Evolutionary conservation across 2,797 vertebrate species (phyloP).

Genomic region (Apogon hyalosoma): DNA sequence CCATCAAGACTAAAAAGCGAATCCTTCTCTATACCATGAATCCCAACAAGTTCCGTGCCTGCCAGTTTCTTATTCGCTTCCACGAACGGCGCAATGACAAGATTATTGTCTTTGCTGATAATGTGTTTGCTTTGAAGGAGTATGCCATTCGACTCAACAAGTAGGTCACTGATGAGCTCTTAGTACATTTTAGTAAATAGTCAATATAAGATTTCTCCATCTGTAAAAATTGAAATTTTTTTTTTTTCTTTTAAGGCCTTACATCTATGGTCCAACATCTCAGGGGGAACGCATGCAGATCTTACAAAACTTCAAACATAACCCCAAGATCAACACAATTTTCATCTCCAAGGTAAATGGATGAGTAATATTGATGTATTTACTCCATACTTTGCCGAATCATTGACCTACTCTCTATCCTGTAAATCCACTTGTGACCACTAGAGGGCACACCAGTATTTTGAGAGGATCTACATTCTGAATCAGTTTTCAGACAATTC

Average conservation of each 20-base stretch:
- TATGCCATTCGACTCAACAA: constrained; percentile 96
- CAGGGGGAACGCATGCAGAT: constrained; percentile 99
- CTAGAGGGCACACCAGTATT: not conserved
- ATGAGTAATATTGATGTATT: not conserved
- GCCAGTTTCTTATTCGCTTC: constrained; percentile 98
- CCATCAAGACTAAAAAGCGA: constrained; percentile 97
- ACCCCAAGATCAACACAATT: constrained; percentile 99
- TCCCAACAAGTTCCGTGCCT: constrained; percentile 98
- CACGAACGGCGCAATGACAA: constrained; percentile 99
- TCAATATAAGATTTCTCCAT: not conserved
- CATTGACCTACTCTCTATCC: not conserved
- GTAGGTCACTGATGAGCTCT: constrained; percentile 74
- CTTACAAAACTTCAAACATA: constrained; percentile 98
- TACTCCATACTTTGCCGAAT: not conserved
- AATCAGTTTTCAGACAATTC: too few species aligned
- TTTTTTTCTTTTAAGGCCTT: constrained; percentile 84
- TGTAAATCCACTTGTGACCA: constrained; percentile 2
- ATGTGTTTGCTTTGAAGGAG: constrained; percentile 97
- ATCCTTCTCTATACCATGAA: constrained; percentile 99
- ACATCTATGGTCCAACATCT: constrained; percentile 97
- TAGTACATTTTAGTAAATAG: not conserved
- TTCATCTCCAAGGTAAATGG: constrained; percentile 95
- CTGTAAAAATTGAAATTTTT: not conserved
- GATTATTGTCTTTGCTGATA: constrained; percentile 99
- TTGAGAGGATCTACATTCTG: not conserved